Percentiles rank a stretch among this genome's conserved stretches.
These are phyloP conservation scores for Psittacula cyanocephala DNA, from an alignment of 2,113 vertebrate genomes.

Conservation along the genomic window DNA sequence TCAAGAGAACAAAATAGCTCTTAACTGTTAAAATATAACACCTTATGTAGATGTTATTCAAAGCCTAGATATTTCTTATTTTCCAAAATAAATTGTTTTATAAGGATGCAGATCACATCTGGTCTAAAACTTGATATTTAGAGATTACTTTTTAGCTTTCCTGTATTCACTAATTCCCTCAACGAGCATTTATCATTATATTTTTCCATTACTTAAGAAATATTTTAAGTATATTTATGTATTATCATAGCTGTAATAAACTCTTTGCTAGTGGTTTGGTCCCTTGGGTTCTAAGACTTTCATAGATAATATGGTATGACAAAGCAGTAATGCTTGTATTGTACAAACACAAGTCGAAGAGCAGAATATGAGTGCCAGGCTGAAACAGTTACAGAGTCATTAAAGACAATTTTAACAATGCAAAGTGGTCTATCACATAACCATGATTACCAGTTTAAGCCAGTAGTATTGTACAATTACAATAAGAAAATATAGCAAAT, in stretches of 20 bases:
- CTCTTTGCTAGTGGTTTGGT: not conserved
- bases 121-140: not conserved
- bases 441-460: not conserved
- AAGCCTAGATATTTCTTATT: not conserved
- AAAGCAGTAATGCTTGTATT: not conserved
- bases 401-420: not conserved
- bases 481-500: not conserved
- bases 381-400: not conserved
- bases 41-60: not conserved
- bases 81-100: conserved; percentile 7
- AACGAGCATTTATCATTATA: not conserved
- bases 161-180: not conserved
- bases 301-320: not conserved
- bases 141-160: not conserved
- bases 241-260: not conserved
- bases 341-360: not conserved
- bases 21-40: not conserved
- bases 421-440: not conserved
- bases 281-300: not conserved
- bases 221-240: not conserved
- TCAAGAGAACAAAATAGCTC: conserved; percentile 5
- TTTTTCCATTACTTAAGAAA: not conserved
- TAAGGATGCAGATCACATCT: not conserved
- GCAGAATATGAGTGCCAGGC: not conserved
- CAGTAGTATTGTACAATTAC: not conserved